These are phyloP conservation scores for Forpus xanthops DNA, from an alignment of 2,797 vertebrate species.

Conservation along the genomic window DNA sequence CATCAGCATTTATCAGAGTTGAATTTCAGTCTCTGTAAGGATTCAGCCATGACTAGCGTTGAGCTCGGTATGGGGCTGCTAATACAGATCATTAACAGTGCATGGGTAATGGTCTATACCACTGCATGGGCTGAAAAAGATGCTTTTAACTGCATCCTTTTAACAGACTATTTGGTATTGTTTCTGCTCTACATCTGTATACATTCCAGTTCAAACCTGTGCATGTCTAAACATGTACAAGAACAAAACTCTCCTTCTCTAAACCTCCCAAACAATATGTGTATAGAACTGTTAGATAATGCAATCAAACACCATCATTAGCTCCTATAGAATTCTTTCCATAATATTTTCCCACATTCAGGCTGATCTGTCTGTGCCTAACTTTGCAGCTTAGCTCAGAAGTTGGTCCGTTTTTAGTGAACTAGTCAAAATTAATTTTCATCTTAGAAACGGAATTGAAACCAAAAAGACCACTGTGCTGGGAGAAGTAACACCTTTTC, in stretches of 20 bases:
- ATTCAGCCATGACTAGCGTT: background rate
- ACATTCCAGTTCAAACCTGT: background rate
- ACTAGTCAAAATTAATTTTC: slow-evolving; percentile 33
- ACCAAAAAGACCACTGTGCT: background rate
- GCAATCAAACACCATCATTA: background rate
- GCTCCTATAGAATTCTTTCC: background rate
- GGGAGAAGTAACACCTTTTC: background rate
- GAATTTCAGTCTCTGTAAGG: background rate
- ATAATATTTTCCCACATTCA: background rate
- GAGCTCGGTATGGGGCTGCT: background rate
- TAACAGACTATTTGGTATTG: slow-evolving; percentile 9
- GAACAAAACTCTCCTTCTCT: background rate
- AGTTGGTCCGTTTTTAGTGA: background rate
- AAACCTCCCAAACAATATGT: background rate
- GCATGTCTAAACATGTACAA: background rate
- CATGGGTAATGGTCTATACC: slow-evolving; percentile 11
- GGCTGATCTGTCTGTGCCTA: background rate
- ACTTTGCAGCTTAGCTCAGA: background rate
- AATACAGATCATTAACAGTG: background rate
- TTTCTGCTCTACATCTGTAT: background rate
- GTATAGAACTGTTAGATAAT: background rate
- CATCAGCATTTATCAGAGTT: background rate
- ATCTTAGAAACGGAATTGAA: background rate
- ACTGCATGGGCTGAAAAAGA: background rate
- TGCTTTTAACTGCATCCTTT: background rate